phyloP scores from a whole-genome alignment of 2,113 vertebrate species.

The Actinemys pallida region DNA sequence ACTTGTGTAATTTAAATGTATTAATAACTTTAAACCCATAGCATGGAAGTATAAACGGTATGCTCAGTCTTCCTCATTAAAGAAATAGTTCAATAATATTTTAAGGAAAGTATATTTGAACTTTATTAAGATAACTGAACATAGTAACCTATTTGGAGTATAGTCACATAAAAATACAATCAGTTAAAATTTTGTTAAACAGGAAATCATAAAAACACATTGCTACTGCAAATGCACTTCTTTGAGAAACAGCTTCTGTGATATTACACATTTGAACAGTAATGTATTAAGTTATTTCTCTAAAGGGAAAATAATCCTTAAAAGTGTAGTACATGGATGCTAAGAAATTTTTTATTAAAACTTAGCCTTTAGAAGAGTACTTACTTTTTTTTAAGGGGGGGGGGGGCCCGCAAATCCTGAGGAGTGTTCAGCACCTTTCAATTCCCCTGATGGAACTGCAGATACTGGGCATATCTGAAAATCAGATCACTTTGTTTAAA shows the following conservation, averaged over 20 bases:
- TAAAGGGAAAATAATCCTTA: not conserved
- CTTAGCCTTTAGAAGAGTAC: not conserved
- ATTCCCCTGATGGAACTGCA: too few relatives aligned
- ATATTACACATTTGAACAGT: not conserved
- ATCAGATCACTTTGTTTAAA: not conserved
- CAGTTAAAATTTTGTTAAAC: too few relatives aligned
- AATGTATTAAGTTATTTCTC: not conserved
- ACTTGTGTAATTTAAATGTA: not conserved
- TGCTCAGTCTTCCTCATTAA: not conserved
- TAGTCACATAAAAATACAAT: too few relatives aligned
- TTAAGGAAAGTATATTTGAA: too few relatives aligned
- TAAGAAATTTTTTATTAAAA: not conserved
- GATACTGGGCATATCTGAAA: not conserved
- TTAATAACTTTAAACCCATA: not conserved
- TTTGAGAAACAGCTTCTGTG: not conserved
- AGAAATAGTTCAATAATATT: too few relatives aligned
- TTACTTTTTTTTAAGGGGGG: not conserved
- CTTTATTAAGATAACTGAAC: too few relatives aligned
- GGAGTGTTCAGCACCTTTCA: too few relatives aligned
- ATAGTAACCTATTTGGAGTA: too few relatives aligned
- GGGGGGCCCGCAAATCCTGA: too few relatives aligned
- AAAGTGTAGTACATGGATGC: not conserved
- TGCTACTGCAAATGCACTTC: not conserved
- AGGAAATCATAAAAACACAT: too few relatives aligned
- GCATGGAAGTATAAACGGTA: not conserved